Percentiles rank a stretch among this genome's conserved stretches.
These are phyloP conservation scores for Panthera leo DNA, from an alignment of 2,113 vertebrate genomes.

Conservation along the genomic window DNA sequence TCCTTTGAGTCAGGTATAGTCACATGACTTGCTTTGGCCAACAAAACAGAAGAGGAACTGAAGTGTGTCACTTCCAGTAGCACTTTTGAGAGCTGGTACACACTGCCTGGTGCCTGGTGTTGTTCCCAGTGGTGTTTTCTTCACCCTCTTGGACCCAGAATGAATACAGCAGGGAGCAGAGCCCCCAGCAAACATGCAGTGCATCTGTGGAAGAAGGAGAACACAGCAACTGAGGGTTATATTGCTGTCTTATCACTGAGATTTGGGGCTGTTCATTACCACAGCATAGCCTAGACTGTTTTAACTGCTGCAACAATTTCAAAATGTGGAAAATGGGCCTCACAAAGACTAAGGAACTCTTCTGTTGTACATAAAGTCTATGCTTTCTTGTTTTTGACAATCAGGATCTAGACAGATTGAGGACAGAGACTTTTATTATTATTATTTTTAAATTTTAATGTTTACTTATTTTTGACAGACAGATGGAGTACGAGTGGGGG, in stretches of 20 bases:
- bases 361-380: neutral
- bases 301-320: neutral
- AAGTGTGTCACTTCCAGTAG: neutral
- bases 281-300: neutral
- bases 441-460: neutral
- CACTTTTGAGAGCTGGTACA: neutral
- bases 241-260: neutral
- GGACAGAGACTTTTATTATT: neutral
- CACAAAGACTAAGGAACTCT: neutral
- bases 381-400: neutral
- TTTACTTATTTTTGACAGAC: too few relatives aligned
- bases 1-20: neutral
- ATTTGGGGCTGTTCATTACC: neutral
- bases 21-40: neutral
- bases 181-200: neutral
- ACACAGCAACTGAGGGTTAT: neutral
- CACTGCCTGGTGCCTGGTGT: neutral
- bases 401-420: neutral
- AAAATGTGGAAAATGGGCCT: neutral
- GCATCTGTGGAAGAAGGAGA: neutral
- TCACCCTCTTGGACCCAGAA: neutral
- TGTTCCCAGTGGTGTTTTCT: neutral
- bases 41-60: neutral
- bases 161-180: neutral
- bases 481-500: too few relatives aligned